Percentiles rank a stretch among this genome's conserved stretches.
Evolutionary conservation across 2,113 vertebrate genomes (phyloP).

Genomic region (Halichoerus grypus): DNA sequence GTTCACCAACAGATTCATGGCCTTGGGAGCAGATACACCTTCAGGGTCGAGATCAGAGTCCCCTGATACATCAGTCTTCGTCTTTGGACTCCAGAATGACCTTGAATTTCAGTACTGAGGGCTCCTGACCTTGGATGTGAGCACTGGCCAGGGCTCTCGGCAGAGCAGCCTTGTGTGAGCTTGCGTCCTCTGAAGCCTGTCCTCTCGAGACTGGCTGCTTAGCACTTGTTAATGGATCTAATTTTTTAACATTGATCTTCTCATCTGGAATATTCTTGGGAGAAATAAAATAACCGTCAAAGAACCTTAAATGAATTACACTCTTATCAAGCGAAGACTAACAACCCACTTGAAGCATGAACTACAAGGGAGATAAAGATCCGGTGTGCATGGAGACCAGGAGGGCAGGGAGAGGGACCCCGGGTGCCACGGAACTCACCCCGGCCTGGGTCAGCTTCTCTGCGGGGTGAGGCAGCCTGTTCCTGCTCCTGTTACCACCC

Average conservation of each 20-base stretch:
- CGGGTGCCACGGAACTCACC: accelerated
- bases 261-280: slow-evolving; percentile 79
- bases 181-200: background rate
- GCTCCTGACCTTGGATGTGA: background rate
- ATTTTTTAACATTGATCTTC: slow-evolving; percentile 75
- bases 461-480: background rate
- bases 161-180: background rate
- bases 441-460: background rate
- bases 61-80: background rate
- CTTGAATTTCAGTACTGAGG: background rate
- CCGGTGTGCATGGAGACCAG: background rate
- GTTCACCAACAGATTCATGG: background rate
- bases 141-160: accelerated
- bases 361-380: slow-evolving; percentile 64
- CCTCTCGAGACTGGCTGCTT: slow-evolving; percentile 54
- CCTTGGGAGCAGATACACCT: background rate
- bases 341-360: slow-evolving; percentile 78
- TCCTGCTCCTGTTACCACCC: background rate
- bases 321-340: slow-evolving; percentile 78
- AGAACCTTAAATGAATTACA: slow-evolving; percentile 78
- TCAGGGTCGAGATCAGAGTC: background rate
- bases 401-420: background rate
- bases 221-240: slow-evolving; percentile 73
- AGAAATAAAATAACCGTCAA: slow-evolving; percentile 79
- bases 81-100: background rate